Base-by-base conservation (phyloP, 2,113 vertebrate species). In the Helogale parvula region DNA sequence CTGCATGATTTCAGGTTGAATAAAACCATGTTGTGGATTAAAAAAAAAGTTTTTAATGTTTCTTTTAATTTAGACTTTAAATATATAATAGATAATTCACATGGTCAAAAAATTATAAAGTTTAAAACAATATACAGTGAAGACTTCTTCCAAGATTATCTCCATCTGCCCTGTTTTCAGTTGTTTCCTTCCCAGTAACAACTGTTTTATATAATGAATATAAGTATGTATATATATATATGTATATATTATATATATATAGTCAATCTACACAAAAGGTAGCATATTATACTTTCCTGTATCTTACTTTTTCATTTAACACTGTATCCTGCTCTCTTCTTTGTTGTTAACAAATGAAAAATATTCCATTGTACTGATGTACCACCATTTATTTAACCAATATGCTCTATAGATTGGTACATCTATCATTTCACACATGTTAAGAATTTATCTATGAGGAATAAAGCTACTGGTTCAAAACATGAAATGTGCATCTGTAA, bases 331-430 rank as follows among this genome's bases (percentile, higher is more conserved):
- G 69, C 38, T 57, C 91, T 41, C 47, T 82, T 80, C 1, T 63
- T 74, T 79, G 10, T 23, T 89, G 71, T 69, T 90, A 85, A 69
- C 23, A 96, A 71, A 71, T 71, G 12, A 96, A 82, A 76, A 91
- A 63, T 57, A 69, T 94, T 74, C 25, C 41, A 81, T 87, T 76
- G 29, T 82, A 82, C 50, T 66, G 25, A 74, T 90, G 17, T 33
- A 88, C 31, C 54, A 82, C 45, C 66, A 74, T 52, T 60, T 72
- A 79, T 81, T 85, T 80, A 86, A 31, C 29, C n/a, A 96, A 7
- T 33, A 72, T 15, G 60, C 15, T 33, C 72, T 76, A 15, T 21
- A 15, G 17, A 68, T 25, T 77, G 45, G 4, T 38, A 60, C 17
- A 60, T 63, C 41, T 66, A 63, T 92, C 29, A 95, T 52, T 92